Base-by-base conservation (phyloP, 2,888 invertebrate genomes). In the Agrilus mali region DNA sequence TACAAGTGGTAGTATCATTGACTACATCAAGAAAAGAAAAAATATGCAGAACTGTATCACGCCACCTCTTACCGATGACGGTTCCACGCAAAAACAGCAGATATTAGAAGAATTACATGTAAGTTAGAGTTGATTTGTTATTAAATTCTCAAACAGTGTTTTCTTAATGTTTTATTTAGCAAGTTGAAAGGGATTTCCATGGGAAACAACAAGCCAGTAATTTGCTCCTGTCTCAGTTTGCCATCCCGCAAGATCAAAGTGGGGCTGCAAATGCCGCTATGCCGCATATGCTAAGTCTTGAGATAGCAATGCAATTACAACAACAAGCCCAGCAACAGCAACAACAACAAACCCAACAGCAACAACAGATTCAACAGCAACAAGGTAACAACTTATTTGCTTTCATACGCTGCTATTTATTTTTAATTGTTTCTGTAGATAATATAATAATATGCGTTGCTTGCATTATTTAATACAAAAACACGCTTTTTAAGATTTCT, bases 181-280 rank as follows among this genome's bases (percentile, higher is more conserved):
- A 77, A 64, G 80, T 82, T 47, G 82, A 82, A 60, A 70, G 78
- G 50, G 80, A 82, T 55, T 63, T 81, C 47, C 75, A 77, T 53
- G 73, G 71, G 36, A 74, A 74, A 54, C 64, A 53, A 52, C 61
- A 50, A 42, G 49, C 58, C 37, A 61, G 57, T 38, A 60, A 57
- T 47, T 62, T 63, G 35, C 59, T 53, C 27, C 45, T 54, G 46
- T 51, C 62, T 43, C 65, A 62, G 51, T 64, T 60, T 55, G 59
- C 59, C 40, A 57, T 60, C 48, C 59, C 62, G 40, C 65, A 59
- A 53, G 63, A 60, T 47, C 63, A 60, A 50, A 62, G 61, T 50
- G 50, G 43, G 44, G 44, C 57, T 35, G 45, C 58, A 46, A 58
- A 48, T 54, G 61, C 64, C 45, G 56, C 63, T 56, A 60, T 70